Conservation (phyloP, 1,140 invertebrate species). For the Chelonus insularis region DNA sequence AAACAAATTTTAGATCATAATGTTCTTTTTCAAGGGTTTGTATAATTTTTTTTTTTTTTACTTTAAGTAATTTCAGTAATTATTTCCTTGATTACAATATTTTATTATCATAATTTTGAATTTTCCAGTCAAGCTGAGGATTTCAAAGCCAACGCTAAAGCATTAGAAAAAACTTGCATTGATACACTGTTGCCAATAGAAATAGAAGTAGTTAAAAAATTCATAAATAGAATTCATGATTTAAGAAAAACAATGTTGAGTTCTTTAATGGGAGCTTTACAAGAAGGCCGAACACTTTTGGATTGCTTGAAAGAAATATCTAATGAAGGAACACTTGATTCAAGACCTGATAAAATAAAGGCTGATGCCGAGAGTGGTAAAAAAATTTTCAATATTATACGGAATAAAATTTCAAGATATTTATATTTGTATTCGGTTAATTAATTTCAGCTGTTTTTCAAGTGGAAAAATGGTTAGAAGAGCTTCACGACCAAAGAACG, state of each 20-base stretch:
- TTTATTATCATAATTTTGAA: conserved; percentile 16
- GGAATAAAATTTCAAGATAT: too few species aligned
- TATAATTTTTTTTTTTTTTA: conserved; percentile 26
- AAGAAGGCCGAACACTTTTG: conserved; percentile 77
- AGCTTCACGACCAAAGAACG: conserved; percentile 75
- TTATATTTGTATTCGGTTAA: too few species aligned
- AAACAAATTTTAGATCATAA: conserved; percentile 78
- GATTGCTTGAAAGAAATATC: conserved; percentile 70
- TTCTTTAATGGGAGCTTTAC: conserved; percentile 73
- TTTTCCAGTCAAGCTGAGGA: conserved; percentile 66
- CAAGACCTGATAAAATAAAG: conserved; percentile 72
- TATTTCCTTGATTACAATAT: too few species aligned
- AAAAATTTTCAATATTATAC: too few species aligned
- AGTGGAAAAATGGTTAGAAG: conserved; percentile 77
- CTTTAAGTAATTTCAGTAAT: too few species aligned
- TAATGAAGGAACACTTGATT: conserved; percentile 71
- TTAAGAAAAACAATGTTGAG: conserved; percentile 72
- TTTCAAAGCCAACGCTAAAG: conserved; percentile 71
- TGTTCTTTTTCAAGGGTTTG: conserved; percentile 70
- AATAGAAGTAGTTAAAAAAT: conserved; percentile 68
- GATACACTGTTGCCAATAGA: conserved; percentile 69
- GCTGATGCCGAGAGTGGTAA: conserved; percentile 66
- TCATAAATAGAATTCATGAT: conserved; percentile 68
- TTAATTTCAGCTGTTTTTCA: conserved; percentile 65
- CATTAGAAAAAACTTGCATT: conserved; percentile 69